phyloP scores from a whole-genome alignment of 2,113 vertebrate genomes.

The Melanostigma gelatinosum region DNA sequence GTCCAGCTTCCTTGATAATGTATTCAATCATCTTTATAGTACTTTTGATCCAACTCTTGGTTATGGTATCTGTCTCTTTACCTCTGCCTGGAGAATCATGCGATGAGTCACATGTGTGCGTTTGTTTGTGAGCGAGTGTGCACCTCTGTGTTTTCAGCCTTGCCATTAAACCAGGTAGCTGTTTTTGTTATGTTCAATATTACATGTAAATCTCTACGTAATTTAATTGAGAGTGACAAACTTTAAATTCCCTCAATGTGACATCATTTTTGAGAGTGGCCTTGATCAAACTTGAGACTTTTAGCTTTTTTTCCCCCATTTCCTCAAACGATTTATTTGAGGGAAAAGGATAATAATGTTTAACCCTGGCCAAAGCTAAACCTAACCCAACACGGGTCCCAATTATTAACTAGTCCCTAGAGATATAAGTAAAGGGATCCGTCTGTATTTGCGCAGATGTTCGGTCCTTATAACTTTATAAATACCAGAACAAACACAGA shows the following conservation, averaged over 20 bases:
- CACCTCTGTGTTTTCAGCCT: not conserved
- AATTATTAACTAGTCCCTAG: not conserved
- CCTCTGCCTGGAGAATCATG: not conserved
- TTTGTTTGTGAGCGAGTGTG: not conserved
- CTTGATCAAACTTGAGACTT: not conserved
- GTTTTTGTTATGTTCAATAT: not conserved
- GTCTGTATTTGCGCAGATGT: constrained; percentile 1
- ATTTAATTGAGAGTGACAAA: not conserved
- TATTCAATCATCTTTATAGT: not conserved
- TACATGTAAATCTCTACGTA: not conserved
- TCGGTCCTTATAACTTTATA: constrained; percentile 27
- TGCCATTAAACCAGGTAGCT: not conserved
- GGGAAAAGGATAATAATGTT: not conserved
- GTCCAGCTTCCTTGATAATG: not conserved
- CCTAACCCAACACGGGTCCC: not conserved
- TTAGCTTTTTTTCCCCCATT: not conserved
- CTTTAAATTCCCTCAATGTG: not conserved
- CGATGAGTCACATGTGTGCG: not conserved
- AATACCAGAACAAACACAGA: constrained; percentile 12
- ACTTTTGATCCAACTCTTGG: not conserved
- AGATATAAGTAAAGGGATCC: not conserved
- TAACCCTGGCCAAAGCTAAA: not conserved
- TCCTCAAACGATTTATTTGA: not conserved
- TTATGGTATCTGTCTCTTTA: not conserved
- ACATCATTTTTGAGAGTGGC: not conserved